These are phyloP conservation scores for Noctua janthe DNA, from an alignment of 2,888 invertebrate genomes.

Conservation along the genomic window DNA sequence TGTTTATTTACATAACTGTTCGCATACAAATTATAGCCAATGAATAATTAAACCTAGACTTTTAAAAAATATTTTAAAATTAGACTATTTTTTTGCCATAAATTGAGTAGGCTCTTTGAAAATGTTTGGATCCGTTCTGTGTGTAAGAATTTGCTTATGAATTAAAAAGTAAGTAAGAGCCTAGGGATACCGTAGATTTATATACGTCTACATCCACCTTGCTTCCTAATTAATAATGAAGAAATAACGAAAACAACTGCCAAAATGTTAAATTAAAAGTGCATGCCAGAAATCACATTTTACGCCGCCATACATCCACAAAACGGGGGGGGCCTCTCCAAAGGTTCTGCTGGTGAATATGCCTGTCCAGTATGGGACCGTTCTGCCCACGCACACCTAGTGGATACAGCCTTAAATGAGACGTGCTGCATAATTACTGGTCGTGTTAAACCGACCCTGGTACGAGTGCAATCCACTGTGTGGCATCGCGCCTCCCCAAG, in stretches of 20 bases:
- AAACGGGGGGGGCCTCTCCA: no score
- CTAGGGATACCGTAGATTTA: not conserved
- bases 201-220: not conserved
- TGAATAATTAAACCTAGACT: not conserved
- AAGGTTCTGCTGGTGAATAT: no score
- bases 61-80: not conserved
- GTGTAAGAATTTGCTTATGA: not conserved
- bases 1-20: not conserved
- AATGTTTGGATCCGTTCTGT: not conserved
- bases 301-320: no score
- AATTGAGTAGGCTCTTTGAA: not conserved
- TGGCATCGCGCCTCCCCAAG: no score
- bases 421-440: no score
- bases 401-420: no score
- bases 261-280: no score
- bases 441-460: no score
- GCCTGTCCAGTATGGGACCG: no score
- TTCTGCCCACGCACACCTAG: no score
- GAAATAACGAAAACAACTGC: not conserved
- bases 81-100: not conserved
- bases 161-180: not conserved
- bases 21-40: slow-evolving; percentile 12
- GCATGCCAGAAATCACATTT: no score
- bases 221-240: not conserved
- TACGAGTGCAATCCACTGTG: no score